Base-by-base conservation (phyloP, 2,113 vertebrate species). In the human region DNA sequence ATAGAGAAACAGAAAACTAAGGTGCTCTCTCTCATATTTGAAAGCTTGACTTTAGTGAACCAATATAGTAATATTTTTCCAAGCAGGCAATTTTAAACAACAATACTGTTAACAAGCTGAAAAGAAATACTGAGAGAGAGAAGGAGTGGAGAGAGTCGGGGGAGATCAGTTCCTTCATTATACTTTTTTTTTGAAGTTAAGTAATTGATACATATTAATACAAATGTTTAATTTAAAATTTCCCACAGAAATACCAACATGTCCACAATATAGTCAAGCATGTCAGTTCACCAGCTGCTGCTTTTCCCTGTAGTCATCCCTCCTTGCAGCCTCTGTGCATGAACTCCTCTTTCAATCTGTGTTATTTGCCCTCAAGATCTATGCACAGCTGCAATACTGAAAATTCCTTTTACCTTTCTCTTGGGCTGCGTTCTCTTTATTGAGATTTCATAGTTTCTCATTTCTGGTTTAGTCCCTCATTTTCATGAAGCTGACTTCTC, bases 111-210 rank as follows among this genome's bases (percentile, higher is more conserved):
- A 43, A 30, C 72, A 45, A 17, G 7, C 75, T 78, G 43, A 78
- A 48, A 48, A 48, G 16, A 78, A 30, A 43, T 27, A 48, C 9
- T 4, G 25, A 27, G 27, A 45, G 27, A 48, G 16, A 48, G 43
- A 78, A 18, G 17, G 27, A 17, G 45, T 45, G 14, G 27, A 48
- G 27, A 32, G 75, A 18, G 66, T 32, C 0, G 43, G 7, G 25
- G 27, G 4, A 78, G 45, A 70, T 70, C 45, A n/a, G 68, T 70
- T 86, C 64, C 64, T 68, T 83, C n/a, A 10, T 82, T n/a, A 70
- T 50, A 38, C 32, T 86, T 12, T 27, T n/a, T 94, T 61, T 96
- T 43, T 72, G 75, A 85, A 89, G 55, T 55, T 43, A 52, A 50
- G 12, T 50, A 75, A 95, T 23, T 23, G 45, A 68, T 45, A 66